These are phyloP conservation scores for Scaptomyza montana DNA, from an alignment of 1,140 invertebrate species.

Conservation along the genomic window DNA sequence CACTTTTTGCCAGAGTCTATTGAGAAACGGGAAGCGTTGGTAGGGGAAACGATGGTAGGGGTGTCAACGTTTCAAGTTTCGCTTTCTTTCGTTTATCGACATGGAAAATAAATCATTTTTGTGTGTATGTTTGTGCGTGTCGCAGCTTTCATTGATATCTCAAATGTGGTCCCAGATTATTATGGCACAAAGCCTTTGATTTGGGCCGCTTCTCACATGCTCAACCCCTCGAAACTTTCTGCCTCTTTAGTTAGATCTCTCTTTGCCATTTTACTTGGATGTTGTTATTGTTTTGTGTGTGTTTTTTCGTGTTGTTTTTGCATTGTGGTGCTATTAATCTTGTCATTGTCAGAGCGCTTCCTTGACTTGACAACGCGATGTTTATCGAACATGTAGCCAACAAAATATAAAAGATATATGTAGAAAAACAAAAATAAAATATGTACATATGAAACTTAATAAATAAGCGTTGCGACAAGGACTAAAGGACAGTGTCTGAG, in stretches of 20 bases:
- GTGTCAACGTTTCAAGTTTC: conserved; percentile 66
- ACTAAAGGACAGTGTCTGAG: too few relatives aligned
- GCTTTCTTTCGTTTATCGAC: conserved; percentile 72
- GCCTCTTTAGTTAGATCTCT: not conserved
- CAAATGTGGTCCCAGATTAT: conserved; percentile 68
- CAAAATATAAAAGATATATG: conserved; percentile 24
- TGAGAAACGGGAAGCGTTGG: conserved; percentile 3
- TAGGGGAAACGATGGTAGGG: not conserved
- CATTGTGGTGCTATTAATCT: conserved; percentile 63
- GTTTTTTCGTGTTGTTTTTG: conserved; percentile 5
- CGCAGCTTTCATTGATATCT: conserved; percentile 66
- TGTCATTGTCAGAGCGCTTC: conserved; percentile 48
- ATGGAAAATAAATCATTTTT: conserved; percentile 77
- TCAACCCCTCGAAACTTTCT: not conserved
- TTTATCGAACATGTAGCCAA: conserved; percentile 51
- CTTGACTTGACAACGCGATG: conserved; percentile 35
- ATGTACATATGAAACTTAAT: conserved; percentile 16
- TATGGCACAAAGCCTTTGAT: conserved; percentile 72
- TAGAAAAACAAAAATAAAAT: conserved; percentile 24
- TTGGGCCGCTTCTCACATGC: conserved; percentile 33
- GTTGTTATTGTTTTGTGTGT: conserved; percentile 4
- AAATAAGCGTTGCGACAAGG: conserved; percentile 27
- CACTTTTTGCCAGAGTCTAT: conserved; percentile 34
- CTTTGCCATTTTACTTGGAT: conserved; percentile 19
- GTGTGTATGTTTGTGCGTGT: conserved; percentile 29